Evolutionary conservation across 2,113 vertebrate species (phyloP), one percentile per base, ranked within the genome.

Genomic region (Brachirus orientalis): DNA sequence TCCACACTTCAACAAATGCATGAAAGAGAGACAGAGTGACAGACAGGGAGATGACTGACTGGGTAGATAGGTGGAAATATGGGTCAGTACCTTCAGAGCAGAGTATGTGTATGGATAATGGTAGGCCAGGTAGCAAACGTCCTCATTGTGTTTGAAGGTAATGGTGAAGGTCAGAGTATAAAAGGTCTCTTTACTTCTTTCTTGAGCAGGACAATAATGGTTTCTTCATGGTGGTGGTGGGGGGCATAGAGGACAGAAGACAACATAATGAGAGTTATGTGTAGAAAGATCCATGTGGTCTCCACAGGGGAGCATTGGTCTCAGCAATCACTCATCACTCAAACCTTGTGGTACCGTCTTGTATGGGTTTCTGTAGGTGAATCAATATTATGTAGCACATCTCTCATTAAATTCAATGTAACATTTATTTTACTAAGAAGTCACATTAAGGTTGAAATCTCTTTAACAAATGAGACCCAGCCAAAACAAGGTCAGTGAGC

Each of bases 81-180:
- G 10, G 18, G 28, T 22, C 8, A 10, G 16, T 64, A 98, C 97
- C 96, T 94, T 94, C 73, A 98, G 91, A 2, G 93, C 73, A 6
- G 96, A 93, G 77, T 95, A 97, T 44, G 96, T 96, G 77, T 97
- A 97, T 8, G 97, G 97, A 43, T 96, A 99, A 79, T 99, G 96
- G 79, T 98, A 97, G 37, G 97, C 96, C 90, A 98, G 65, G 83
- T 97, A 98, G 86, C 96, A 98, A 67, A 95, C 91, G 10, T 98
- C 96, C 17, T 95, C 95, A 1, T 61, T 69, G 28, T 98, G 95
- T 40, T 89, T 94, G 68, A 98, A 98, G 56, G 88, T 94, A 63
- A 96, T 28, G 1, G 81, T 92, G 58, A 98, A 97, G 52, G 95
- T 94, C 55, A 99, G 89, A 0, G 95, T 97, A 61, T 96, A 98